Evolutionary conservation across 2,113 vertebrate species (phyloP), one percentile per base, ranked within the genome.

Genomic region (Tetrax tetrax): DNA sequence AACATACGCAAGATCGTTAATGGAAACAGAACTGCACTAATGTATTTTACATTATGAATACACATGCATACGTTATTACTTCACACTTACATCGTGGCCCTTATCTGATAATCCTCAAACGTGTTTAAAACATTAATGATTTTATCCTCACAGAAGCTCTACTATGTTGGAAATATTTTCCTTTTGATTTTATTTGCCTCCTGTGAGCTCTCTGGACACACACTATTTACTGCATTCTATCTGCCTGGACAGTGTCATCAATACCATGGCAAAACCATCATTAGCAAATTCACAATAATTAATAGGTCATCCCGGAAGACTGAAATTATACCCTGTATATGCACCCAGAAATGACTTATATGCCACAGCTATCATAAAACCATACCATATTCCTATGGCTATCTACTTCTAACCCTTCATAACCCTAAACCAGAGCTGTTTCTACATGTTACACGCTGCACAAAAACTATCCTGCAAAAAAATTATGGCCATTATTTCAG

Each of bases 81-180:
- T 97, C 93, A 94, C 85, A 92, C 79, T 97, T 95, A 83, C 82
- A 92, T 86, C 24, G 48, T 83, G 66, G 38, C 43, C 68, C 79
- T 92, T 96, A 96, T 94, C 93, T 94, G 79, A 93, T 90, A 96
- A 96, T 96, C 76, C 48, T 90, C 87, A 83, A 59, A 93, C 66
- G 76, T 96, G 92, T 92, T 96, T 92, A 88, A 97, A 94, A 95
- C 83, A 95, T 95, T 94, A 92, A 95, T 93, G 90, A 92, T 45
- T 93, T 80, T 74, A 92, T 81, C 63, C 64, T 93, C 71, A 90
- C 48, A 82, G 92, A 79, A 95, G 75, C 59, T 77, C 59, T 56
- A n/a, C 78, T 87, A 19, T 28, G 47, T 48, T 80, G 76, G 43
- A 94, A 80, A 65, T 63, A 70, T 86, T 93, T 94, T 93, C 43